These are phyloP conservation scores for Anhinga rufa DNA, from an alignment of 2,113 vertebrate genomes.

Conservation along the genomic window DNA sequence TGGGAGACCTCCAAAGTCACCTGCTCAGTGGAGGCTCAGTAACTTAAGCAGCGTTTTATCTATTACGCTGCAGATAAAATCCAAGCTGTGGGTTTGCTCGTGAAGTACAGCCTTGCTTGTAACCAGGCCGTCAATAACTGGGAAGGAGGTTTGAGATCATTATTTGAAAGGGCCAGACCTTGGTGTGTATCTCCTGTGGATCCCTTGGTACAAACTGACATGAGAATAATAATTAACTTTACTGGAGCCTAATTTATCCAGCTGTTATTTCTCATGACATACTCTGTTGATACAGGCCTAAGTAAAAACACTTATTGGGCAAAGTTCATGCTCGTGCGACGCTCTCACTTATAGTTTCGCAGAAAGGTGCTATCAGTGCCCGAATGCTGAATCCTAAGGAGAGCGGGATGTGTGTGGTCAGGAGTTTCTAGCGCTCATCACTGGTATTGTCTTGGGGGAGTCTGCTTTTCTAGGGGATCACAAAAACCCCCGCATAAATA, in stretches of 20 bases:
- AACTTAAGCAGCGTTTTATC: background rate
- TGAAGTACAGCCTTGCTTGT: background rate
- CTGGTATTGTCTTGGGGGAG: background rate
- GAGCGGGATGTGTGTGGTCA: no score
- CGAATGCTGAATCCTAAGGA: background rate
- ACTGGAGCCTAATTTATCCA: constrained; percentile 31
- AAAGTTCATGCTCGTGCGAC: background rate
- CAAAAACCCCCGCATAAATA: background rate
- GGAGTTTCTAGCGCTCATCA: background rate
- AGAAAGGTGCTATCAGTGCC: background rate
- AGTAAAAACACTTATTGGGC: background rate
- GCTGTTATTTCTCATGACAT: constrained; percentile 13
- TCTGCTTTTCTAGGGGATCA: background rate
- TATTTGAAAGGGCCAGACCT: background rate
- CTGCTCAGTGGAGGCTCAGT: background rate
- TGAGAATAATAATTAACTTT: constrained; percentile 55
- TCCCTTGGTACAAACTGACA: background rate
- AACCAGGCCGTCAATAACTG: background rate
- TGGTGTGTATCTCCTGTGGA: background rate
- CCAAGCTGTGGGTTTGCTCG: background rate
- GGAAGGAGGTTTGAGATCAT: background rate
- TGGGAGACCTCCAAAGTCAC: background rate
- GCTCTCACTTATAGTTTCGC: background rate
- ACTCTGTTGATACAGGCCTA: constrained; percentile 23
- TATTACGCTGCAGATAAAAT: background rate